A percentile compares a stretch with the other conserved stretches of the same genome.
Conservation (phyloP, 1,140 invertebrate genomes). For the Oreohelix idahoensis region DNA sequence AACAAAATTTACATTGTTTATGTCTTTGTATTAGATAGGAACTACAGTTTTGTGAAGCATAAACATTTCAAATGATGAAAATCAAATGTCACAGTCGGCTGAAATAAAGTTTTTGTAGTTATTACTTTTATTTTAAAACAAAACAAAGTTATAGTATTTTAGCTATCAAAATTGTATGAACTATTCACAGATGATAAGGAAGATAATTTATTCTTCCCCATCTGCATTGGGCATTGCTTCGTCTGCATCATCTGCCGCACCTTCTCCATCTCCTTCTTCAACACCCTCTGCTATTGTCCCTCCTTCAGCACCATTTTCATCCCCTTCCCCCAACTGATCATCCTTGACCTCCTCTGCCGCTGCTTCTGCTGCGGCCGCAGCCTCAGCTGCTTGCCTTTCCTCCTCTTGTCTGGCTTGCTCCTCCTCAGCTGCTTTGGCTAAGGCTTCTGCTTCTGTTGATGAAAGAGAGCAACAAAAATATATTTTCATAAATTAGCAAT, state of each 20-base stretch:
- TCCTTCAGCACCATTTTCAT: constrained; percentile 43
- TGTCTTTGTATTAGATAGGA: too few relatives aligned
- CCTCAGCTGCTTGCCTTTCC: constrained; percentile 20
- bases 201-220: constrained; percentile 6
- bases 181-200: too few relatives aligned
- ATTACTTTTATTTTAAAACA: too few relatives aligned
- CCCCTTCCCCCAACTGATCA: constrained; percentile 24
- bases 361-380: constrained; percentile 39
- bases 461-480: neutral
- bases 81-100: too few relatives aligned
- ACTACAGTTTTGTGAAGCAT: too few relatives aligned
- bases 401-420: constrained; percentile 43
- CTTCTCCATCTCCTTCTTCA: constrained; percentile 38
- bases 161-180: too few relatives aligned
- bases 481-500: too few relatives aligned
- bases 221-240: constrained; percentile 5
- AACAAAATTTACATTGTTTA: too few relatives aligned
- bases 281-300: constrained; percentile 26
- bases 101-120: too few relatives aligned
- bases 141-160: too few relatives aligned
- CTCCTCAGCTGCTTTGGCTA: constrained; percentile 16
- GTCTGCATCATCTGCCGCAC: constrained; percentile 38
- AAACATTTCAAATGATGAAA: too few relatives aligned
- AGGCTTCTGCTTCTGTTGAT: constrained; percentile 19
- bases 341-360: constrained; percentile 42